Evolutionary conservation across 1,140 invertebrate species (phyloP).

Genomic region (Drosophila parabipectinata): DNA sequence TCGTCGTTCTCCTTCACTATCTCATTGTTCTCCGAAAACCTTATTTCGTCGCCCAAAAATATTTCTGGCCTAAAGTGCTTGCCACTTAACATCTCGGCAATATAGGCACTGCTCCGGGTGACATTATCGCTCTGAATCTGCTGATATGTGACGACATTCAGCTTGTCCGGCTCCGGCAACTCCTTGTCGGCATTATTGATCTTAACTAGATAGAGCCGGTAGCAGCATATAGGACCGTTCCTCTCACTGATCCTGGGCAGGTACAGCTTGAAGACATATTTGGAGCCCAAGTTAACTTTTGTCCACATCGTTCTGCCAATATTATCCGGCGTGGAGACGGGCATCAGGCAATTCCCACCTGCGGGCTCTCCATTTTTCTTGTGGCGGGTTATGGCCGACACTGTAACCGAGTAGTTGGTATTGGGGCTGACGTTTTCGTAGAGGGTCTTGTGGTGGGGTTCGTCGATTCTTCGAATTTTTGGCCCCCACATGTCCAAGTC

Average conservation of each 20-base stretch:
- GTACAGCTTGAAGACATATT: conserved; percentile 89
- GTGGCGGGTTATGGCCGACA: conserved; percentile 89
- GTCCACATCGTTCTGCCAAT: conserved; percentile 88
- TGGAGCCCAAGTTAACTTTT: conserved; percentile 88
- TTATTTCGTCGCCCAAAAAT: conserved; percentile 87
- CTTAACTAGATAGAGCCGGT: conserved; percentile 91
- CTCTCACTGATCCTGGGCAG: conserved; percentile 91
- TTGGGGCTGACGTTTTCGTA: conserved; percentile 88
- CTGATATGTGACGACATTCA: conserved; percentile 89
- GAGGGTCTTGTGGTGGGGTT: conserved; percentile 69
- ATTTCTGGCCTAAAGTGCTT: conserved; percentile 86
- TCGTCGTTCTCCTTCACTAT: conserved; percentile 62
- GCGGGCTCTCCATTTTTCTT: conserved; percentile 87
- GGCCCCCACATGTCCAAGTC: conserved; percentile 86
- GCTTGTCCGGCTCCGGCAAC: conserved; percentile 88
- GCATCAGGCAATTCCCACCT: conserved; percentile 87
- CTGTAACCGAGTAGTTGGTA: conserved; percentile 91
- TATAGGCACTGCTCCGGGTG: conserved; percentile 88
- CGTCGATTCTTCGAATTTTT: conserved; percentile 86
- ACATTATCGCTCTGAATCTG: conserved; percentile 87
- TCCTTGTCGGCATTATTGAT: conserved; percentile 88
- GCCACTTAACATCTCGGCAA: conserved; percentile 92
- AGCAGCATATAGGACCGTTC: conserved; percentile 94
- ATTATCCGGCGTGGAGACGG: conserved; percentile 88
- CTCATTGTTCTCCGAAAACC: conserved; percentile 63